phyloP scores from a whole-genome alignment of 1,140 invertebrate genomes.

The Panagrolaimus sp. region DNA sequence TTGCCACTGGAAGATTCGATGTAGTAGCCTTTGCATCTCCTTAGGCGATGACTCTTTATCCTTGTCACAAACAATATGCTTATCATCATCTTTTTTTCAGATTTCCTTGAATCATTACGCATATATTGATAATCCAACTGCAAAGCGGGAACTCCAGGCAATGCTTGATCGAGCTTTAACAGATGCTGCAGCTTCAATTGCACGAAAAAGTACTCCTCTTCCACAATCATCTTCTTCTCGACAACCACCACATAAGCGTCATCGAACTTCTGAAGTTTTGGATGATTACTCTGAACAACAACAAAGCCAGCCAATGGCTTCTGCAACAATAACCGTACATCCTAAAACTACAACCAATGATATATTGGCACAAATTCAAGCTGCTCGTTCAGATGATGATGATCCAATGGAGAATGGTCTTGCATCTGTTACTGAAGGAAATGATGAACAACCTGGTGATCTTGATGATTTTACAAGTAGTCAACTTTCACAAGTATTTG shows the following conservation, averaged over 20 bases:
- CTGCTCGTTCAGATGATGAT: background rate
- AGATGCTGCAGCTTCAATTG: slow-evolving; percentile 25
- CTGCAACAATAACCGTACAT: background rate
- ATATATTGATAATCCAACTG: slow-evolving; percentile 53
- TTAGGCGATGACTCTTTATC: slow-evolving; percentile 16
- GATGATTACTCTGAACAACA: background rate
- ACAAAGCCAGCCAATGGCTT: background rate
- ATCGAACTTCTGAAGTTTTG: background rate
- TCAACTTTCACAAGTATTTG: background rate
- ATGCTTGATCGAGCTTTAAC: slow-evolving; percentile 52
- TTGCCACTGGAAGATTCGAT: background rate
- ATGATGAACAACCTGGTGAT: slow-evolving; percentile 9
- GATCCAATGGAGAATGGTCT: background rate
- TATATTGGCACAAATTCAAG: background rate
- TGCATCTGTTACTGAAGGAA: background rate
- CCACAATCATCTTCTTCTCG: background rate
- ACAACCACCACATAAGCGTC: background rate
- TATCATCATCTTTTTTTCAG: slow-evolving; percentile 13
- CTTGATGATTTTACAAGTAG: slow-evolving; percentile 13
- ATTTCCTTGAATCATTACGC: slow-evolving; percentile 39
- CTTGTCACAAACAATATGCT: slow-evolving; percentile 18
- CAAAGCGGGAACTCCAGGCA: slow-evolving; percentile 49
- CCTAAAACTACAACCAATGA: background rate
- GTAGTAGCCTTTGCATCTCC: background rate
- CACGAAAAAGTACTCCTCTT: background rate